phyloP scores from a whole-genome alignment of 2,888 invertebrate genomes.

The Drosophila greeni region DNA sequence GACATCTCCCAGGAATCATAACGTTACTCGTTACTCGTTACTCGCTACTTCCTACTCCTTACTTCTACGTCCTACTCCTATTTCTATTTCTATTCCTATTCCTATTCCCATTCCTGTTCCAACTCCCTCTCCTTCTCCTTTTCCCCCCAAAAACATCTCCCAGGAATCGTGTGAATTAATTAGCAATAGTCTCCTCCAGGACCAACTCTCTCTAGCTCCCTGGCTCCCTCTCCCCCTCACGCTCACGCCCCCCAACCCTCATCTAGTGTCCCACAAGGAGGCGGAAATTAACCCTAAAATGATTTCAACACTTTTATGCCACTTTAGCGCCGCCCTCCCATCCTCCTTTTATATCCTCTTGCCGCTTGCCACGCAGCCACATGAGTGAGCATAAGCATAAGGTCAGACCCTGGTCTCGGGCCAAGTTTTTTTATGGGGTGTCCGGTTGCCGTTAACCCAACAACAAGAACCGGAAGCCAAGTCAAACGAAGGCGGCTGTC shows the following conservation, averaged over 20 bases:
- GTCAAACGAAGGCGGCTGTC: conserved; percentile 71
- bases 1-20: too few relatives aligned
- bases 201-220: background rate
- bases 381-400: conserved; percentile 50
- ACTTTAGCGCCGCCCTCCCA: conserved; percentile 44
- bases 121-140: background rate
- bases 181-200: conserved; percentile 40
- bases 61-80: background rate
- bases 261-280: conserved; percentile 38
- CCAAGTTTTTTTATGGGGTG: conserved; percentile 72
- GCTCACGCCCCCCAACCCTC: background rate
- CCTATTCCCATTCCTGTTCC: background rate
- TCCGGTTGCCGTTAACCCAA: conserved; percentile 65
- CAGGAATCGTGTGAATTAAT: conserved; percentile 73
- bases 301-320: conserved; percentile 68
- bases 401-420: conserved; percentile 28
- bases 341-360: background rate
- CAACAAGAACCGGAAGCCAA: conserved; percentile 63
- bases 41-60: background rate
- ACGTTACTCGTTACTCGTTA: background rate
- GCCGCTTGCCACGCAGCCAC: conserved; percentile 24
- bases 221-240: background rate
- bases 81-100: background rate
- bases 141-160: conserved; percentile 15
- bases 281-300: conserved; percentile 70